Evolutionary conservation across 92 coral and sea anemone species (phyloP).

Genomic region (Bergia sp.): DNA sequence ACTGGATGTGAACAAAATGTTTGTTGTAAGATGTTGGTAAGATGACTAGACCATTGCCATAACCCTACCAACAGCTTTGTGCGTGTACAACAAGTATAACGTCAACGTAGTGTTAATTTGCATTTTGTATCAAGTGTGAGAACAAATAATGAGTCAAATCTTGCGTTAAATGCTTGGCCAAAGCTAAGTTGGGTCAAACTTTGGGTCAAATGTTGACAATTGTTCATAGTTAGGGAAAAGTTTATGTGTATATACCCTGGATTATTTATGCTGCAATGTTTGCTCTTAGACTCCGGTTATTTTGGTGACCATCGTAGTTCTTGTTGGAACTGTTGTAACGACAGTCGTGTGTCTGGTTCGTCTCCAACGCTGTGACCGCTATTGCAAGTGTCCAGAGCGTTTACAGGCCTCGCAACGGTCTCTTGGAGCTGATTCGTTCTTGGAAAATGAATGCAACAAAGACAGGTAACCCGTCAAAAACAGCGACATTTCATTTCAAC

Average conservation of each 20-base stretch:
- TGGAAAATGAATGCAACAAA: not conserved
- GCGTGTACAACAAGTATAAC: too few species aligned
- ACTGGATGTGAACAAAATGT: too few species aligned
- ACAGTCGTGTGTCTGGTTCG: constrained; percentile 69
- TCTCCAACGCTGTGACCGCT: constrained; percentile 77
- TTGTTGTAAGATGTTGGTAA: too few species aligned
- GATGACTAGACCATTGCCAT: too few species aligned
- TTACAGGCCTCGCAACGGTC: constrained; percentile 5
- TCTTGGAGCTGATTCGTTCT: not conserved
- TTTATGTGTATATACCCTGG: not conserved
- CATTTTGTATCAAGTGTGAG: too few species aligned
- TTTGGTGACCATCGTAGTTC: constrained; percentile 44
- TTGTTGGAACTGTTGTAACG: constrained; percentile 51
- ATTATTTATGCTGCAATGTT: not conserved
- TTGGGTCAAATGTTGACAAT: not conserved
- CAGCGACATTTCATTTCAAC: too few species aligned
- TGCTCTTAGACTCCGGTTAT: constrained; percentile 54
- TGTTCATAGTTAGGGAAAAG: not conserved
- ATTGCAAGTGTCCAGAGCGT: constrained; percentile 75
- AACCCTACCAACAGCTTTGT: too few species aligned
- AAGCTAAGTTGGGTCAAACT: not conserved
- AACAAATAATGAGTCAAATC: not conserved
- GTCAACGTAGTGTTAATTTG: too few species aligned
- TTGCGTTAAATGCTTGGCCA: not conserved
- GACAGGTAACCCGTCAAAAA: not conserved